A percentile compares a stretch with the other conserved stretches of the same genome.
Conservation (phyloP, 2,797 vertebrate species). For the Taenioides sp. region DNA sequence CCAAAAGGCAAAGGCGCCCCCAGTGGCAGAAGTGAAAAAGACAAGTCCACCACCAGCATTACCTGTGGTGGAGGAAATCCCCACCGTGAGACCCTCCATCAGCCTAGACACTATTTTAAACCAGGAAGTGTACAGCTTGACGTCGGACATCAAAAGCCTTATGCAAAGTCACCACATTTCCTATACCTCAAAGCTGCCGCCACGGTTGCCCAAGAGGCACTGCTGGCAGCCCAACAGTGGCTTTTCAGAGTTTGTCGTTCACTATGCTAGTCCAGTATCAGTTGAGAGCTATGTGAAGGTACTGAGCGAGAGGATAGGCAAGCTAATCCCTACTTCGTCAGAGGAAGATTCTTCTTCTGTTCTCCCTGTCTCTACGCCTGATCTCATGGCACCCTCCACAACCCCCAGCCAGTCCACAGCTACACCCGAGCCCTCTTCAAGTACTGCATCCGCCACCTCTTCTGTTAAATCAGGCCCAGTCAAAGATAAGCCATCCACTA, state of each 20-base stretch:
- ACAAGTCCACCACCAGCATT: conserved; percentile 6
- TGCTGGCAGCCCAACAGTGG: conserved; percentile 66
- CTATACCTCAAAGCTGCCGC: conserved; percentile 77
- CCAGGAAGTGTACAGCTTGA: conserved; percentile 87
- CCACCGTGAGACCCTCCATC: conserved; percentile 55
- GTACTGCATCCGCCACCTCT: conserved; percentile 35
- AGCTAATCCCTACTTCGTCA: conserved; percentile 69
- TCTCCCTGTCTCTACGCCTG: conserved; percentile 28
- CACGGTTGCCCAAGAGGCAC: conserved; percentile 69
- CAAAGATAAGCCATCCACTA: conserved; percentile 41
- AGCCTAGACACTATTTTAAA: conserved; percentile 85
- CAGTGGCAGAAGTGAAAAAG: conserved; percentile 44
- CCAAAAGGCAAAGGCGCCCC: conserved; percentile 39
- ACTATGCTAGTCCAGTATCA: conserved; percentile 78
- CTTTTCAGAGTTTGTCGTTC: conserved; percentile 86
- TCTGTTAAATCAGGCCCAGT: conserved; percentile 32
- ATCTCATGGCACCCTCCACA: conserved; percentile 34
- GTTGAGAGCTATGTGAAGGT: conserved; percentile 85
- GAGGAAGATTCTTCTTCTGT: conserved; percentile 6
- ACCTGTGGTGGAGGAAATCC: conserved; percentile 39
- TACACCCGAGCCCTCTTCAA: conserved; percentile 44
- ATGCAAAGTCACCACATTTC: conserved; percentile 85
- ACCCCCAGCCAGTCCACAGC: conserved; percentile 38
- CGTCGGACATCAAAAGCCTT: conserved; percentile 85
- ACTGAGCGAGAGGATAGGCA: conserved; percentile 86